phyloP scores from a whole-genome alignment of 2,113 vertebrate species.

The Thamnophis sirtalis region DNA sequence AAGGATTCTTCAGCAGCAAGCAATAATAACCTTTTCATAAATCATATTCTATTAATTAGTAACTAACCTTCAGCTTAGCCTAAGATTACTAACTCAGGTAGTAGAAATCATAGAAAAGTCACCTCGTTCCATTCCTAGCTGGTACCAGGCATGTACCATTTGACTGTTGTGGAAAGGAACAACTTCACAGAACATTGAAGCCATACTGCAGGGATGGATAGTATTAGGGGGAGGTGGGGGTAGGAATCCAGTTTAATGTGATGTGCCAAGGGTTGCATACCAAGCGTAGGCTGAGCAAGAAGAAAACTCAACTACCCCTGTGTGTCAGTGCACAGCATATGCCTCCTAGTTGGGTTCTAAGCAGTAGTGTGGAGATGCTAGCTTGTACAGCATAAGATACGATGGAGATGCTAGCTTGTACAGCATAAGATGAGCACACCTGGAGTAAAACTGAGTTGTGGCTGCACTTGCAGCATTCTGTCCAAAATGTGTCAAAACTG shows the following conservation, averaged over 20 bases:
- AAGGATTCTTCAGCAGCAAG: not conserved
- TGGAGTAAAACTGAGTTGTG: not conserved
- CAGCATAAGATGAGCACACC: not conserved
- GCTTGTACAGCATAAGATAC: too few species aligned
- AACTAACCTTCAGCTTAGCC: not conserved
- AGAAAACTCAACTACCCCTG: not conserved
- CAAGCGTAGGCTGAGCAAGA: not conserved
- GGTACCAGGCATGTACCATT: not conserved
- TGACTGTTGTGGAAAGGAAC: not conserved
- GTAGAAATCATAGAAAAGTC: not conserved
- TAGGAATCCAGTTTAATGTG: not conserved
- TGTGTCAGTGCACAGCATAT: not conserved
- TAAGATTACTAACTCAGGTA: not conserved
- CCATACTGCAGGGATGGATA: not conserved
- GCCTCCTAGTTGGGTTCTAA: not conserved
- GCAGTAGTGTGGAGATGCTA: not conserved
- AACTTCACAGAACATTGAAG: not conserved
- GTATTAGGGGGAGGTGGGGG: not conserved
- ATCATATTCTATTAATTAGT: not conserved
- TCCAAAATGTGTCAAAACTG: not conserved
- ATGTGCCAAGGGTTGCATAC: not conserved
- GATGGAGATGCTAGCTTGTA: not conserved
- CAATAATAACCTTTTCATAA: not conserved
- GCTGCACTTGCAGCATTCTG: not conserved
- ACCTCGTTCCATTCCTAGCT: not conserved